Evolutionary conservation across 2,797 vertebrate genomes (phyloP).

Genomic region (Cynodonichthys magdalenae): DNA sequence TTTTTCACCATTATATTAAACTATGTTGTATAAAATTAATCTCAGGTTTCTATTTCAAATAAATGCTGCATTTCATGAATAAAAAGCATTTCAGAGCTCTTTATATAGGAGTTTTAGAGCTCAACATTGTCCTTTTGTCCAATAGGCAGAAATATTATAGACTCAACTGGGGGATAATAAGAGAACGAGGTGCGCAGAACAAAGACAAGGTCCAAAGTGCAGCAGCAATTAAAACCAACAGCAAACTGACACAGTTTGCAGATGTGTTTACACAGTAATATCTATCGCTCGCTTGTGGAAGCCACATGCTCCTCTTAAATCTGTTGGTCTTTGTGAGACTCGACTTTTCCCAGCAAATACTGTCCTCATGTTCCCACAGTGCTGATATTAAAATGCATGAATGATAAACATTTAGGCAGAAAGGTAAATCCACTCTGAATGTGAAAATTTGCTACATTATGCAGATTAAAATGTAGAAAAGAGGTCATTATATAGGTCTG

Average conservation of each 20-base stretch:
- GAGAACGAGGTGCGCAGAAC: slow-evolving; percentile 13
- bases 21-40: too few species aligned
- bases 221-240: slow-evolving; percentile 44
- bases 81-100: too few species aligned
- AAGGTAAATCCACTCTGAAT: background rate
- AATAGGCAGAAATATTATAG: background rate
- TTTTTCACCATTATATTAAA: too few species aligned
- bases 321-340: slow-evolving; percentile 42
- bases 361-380: slow-evolving; percentile 2
- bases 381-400: background rate
- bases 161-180: background rate
- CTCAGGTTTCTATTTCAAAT: too few species aligned
- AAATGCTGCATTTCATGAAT: too few species aligned
- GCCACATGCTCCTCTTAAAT: slow-evolving; percentile 42
- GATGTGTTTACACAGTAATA: slow-evolving; percentile 77
- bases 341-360: slow-evolving; percentile 40
- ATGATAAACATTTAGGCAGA: slow-evolving; percentile 1
- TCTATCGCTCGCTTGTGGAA: slow-evolving; percentile 39
- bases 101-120: background rate
- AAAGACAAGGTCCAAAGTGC: slow-evolving; percentile 69
- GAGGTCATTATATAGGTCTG: background rate
- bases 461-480: slow-evolving; percentile 5
- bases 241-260: slow-evolving; percentile 58
- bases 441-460: background rate
- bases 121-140: background rate